A percentile compares a stretch with the other conserved stretches of the same genome.
phyloP scores from a whole-genome alignment of 2,888 invertebrate genomes.

The Heliconius hortense region DNA sequence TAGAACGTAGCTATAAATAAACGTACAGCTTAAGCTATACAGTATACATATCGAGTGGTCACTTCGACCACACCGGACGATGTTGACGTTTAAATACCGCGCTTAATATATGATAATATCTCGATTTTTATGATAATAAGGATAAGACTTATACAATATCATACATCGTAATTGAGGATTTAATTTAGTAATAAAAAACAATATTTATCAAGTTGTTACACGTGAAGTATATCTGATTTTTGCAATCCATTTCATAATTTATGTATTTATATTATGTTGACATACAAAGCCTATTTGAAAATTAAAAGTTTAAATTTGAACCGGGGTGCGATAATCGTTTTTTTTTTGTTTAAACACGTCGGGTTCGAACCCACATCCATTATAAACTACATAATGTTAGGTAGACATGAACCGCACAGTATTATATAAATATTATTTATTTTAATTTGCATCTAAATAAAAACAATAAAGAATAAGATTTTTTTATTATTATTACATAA shows the following conservation, averaged over 20 bases:
- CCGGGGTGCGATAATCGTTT: no score
- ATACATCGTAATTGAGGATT: conserved; percentile 13
- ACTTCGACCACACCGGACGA: conserved; percentile 34
- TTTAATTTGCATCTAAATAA: not conserved
- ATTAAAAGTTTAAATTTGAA: no score
- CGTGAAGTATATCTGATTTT: no score
- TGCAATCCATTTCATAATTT: no score
- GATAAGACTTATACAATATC: conserved; percentile 15
- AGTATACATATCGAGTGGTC: conserved; percentile 4
- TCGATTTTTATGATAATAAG: conserved; percentile 33
- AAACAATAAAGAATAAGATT: no score
- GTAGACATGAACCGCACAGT: not conserved
- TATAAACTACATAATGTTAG: not conserved
- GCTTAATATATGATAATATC: conserved; percentile 27
- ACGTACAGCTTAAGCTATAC: not conserved
- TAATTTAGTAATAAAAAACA: conserved; percentile 5
- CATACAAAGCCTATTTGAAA: no score
- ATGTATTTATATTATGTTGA: no score
- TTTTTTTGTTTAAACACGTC: no score
- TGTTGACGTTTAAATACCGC: conserved; percentile 26
- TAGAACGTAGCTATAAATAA: conserved; percentile 6
- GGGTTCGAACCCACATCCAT: no score
- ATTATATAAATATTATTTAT: not conserved
- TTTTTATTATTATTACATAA: not conserved
- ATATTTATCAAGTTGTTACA: not conserved